Conservation (phyloP, 2,797 vertebrate genomes). For the Hippocampus kuda region DNA sequence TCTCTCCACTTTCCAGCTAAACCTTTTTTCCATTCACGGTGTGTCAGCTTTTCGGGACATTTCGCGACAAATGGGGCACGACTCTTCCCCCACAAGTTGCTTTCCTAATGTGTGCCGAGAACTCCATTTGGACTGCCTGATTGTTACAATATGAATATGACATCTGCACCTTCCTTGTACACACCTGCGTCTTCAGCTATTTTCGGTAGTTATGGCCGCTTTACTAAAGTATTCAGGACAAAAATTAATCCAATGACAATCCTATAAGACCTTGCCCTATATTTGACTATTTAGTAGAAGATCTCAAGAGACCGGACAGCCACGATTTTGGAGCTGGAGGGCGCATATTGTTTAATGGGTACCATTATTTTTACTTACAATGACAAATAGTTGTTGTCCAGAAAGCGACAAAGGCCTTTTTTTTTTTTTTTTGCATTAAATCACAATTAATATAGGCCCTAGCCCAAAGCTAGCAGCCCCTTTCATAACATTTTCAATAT, state of each 20-base stretch:
- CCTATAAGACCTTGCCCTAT: background rate
- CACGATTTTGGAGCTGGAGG: background rate
- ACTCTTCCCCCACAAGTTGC: background rate
- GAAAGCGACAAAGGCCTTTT: conserved; percentile 32
- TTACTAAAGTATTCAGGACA: conserved; percentile 17
- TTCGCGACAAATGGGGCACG: conserved; percentile 26
- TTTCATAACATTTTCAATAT: too few relatives aligned
- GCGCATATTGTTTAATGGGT: background rate
- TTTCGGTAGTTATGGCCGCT: background rate
- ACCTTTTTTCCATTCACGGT: conserved; percentile 12
- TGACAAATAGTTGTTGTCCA: conserved; percentile 44
- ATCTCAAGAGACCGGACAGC: background rate
- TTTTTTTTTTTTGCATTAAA: conserved; percentile 8
- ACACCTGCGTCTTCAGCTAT: background rate
- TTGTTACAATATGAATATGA: background rate
- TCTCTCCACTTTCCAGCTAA: conserved; percentile 28
- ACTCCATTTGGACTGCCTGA: background rate
- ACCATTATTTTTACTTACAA: conserved; percentile 21
- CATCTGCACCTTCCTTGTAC: background rate
- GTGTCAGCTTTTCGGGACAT: conserved; percentile 29
- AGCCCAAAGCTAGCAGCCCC: too few relatives aligned
- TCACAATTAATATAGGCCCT: too few relatives aligned
- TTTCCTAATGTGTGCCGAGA: background rate
- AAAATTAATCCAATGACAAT: conserved; percentile 27
- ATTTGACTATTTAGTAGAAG: background rate